Evolutionary conservation across 2,797 vertebrate genomes (phyloP).

Genomic region (Protosalanx chinensis): DNA sequence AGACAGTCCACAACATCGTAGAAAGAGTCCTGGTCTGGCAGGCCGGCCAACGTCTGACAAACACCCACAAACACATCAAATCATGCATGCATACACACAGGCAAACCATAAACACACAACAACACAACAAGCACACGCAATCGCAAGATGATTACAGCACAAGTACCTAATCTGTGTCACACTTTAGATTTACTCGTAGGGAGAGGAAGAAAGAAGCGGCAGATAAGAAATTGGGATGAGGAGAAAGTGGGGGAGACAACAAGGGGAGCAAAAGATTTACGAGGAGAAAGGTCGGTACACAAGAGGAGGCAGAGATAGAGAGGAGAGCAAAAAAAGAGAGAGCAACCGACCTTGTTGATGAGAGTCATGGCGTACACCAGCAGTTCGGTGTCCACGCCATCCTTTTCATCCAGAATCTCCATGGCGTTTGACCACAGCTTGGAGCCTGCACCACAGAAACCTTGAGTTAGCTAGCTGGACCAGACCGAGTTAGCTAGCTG

Average conservation of each 20-base stretch:
- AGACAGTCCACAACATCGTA: slow-evolving; percentile 95
- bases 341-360: slow-evolving; percentile 87
- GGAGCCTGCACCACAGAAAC: slow-evolving; percentile 65
- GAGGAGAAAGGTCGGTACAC: neutral
- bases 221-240: neutral
- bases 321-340: neutral
- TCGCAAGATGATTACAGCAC: neutral
- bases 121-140: slow-evolving; percentile 4
- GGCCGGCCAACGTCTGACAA: slow-evolving; percentile 83
- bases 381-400: slow-evolving; percentile 92
- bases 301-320: neutral
- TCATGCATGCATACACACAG: slow-evolving; percentile 41
- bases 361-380: slow-evolving; percentile 94
- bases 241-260: neutral
- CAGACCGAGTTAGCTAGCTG: neutral
- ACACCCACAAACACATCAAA: slow-evolving; percentile 38
- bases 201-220: neutral
- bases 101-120: slow-evolving; percentile 28
- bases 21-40: slow-evolving; percentile 95
- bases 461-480: neutral
- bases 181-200: slow-evolving; percentile 13
- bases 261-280: neutral
- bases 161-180: slow-evolving; percentile 1
- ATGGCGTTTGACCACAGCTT: slow-evolving; percentile 90
- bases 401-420: slow-evolving; percentile 95